phyloP scores from a whole-genome alignment of 1,140 invertebrate species.

The Archegozetes longisetosus region DNA sequence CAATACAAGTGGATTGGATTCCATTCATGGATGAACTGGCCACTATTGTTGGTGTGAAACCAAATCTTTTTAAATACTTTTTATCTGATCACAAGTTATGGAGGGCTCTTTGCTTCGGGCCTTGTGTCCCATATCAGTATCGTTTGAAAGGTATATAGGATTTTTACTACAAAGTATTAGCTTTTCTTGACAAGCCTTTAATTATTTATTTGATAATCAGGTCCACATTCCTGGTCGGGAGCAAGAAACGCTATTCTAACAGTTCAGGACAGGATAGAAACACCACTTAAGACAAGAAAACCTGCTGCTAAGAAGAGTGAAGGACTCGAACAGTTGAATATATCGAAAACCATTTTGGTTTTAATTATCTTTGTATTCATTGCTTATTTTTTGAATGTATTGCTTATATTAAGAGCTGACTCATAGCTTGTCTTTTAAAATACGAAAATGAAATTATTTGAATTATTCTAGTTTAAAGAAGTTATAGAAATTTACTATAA shows the following conservation, averaged over 20 bases:
- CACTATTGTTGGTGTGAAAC: constrained; percentile 26
- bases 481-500: no score
- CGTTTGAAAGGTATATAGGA: constrained; percentile 22
- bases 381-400: no score
- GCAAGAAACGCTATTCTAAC: constrained; percentile 28
- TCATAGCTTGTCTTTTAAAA: no score
- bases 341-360: no score
- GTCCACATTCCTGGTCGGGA: constrained; percentile 28
- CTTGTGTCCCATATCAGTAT: constrained; percentile 31
- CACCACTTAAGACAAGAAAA: constrained; percentile 20
- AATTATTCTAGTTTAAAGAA: no score
- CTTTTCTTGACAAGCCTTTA: not conserved
- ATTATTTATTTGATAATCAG: constrained; percentile 14
- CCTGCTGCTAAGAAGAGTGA: no score
- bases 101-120: constrained; percentile 26
- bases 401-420: no score
- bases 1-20: constrained; percentile 31
- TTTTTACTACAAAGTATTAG: not conserved
- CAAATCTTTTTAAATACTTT: constrained; percentile 26
- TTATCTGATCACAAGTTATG: constrained; percentile 28
- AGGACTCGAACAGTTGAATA: no score
- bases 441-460: no score
- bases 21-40: constrained; percentile 25
- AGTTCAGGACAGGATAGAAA: constrained; percentile 20
- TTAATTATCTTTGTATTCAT: no score